Percentiles rank a stretch among this genome's conserved stretches.
These are phyloP conservation scores for Pollenia amentaria DNA, from an alignment of 2,888 invertebrate genomes.

Conservation along the genomic window DNA sequence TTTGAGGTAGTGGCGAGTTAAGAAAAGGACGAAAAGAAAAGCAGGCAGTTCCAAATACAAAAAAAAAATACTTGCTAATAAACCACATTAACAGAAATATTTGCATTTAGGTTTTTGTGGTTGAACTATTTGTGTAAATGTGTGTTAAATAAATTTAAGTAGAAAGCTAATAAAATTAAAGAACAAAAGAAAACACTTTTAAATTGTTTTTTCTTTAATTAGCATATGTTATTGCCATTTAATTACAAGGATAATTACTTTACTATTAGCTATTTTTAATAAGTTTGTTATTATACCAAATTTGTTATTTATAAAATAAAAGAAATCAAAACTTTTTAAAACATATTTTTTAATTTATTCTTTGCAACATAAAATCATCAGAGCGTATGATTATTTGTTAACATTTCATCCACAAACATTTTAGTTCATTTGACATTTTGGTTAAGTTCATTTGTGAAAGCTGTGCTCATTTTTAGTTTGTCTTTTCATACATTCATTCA, in stretches of 20 bases:
- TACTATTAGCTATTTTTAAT: too few relatives aligned
- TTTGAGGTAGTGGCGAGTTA: not conserved
- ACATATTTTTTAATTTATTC: not conserved
- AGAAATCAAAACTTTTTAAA: not conserved
- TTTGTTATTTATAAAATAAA: not conserved
- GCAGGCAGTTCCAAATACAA: not conserved
- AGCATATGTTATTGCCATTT: too few relatives aligned
- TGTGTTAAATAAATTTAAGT: not conserved
- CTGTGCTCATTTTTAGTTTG: constrained; percentile 3
- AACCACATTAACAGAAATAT: constrained; percentile 48
- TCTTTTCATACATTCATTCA: not conserved
- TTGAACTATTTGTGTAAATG: not conserved
- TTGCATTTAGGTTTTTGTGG: constrained; percentile 1
- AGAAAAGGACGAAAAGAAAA: not conserved
- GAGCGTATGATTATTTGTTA: constrained; percentile 56
- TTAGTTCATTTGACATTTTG: constrained; percentile 12
- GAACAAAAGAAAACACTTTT: not conserved
- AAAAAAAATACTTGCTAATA: constrained; percentile 37
- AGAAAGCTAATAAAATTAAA: not conserved
- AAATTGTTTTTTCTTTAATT: not conserved
- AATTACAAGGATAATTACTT: too few relatives aligned
- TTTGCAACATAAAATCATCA: constrained; percentile 17
- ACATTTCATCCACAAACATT: constrained; percentile 36
- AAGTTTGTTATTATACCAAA: too few relatives aligned
- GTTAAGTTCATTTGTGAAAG: constrained; percentile 34